phyloP scores from a whole-genome alignment of 2,797 vertebrate species.

The Aphelocoma californica region DNA sequence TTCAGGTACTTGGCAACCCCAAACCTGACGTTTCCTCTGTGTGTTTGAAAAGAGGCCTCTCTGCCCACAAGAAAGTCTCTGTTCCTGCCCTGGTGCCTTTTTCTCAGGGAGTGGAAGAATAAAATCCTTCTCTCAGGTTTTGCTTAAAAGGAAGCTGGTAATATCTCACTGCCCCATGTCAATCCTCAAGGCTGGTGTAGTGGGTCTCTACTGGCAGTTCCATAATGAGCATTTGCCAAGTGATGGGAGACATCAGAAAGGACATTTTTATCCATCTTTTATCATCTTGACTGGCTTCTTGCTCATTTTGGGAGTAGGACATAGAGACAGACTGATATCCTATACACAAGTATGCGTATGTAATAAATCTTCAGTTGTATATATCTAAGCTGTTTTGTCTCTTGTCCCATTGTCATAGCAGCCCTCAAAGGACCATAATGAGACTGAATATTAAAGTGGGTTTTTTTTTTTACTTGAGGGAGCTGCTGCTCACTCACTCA shows the following conservation, averaged over 20 bases:
- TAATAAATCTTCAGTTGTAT: neutral
- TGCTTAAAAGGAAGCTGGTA: neutral
- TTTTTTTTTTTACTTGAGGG: neutral
- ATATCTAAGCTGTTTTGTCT: neutral
- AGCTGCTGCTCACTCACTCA: neutral
- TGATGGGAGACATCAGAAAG: neutral
- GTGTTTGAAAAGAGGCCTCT: neutral
- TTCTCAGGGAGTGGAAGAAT: neutral
- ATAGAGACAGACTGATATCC: neutral
- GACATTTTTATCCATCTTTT: neutral
- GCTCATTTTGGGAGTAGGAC: neutral
- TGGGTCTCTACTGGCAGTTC: neutral
- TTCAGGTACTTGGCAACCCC: slow-evolving; percentile 36
- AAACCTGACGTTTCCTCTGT: neutral
- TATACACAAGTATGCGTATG: neutral
- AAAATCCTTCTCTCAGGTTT: neutral
- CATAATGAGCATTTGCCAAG: neutral
- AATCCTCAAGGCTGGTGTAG: neutral
- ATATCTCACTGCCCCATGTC: neutral
- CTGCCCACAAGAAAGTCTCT: neutral
- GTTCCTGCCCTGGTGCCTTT: neutral
- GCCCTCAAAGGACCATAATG: neutral
- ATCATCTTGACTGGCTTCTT: neutral
- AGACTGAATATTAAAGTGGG: neutral
- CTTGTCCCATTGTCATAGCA: neutral